Base-by-base conservation (phyloP, 2,797 vertebrate species). In the Helarctos malayanus region DNA sequence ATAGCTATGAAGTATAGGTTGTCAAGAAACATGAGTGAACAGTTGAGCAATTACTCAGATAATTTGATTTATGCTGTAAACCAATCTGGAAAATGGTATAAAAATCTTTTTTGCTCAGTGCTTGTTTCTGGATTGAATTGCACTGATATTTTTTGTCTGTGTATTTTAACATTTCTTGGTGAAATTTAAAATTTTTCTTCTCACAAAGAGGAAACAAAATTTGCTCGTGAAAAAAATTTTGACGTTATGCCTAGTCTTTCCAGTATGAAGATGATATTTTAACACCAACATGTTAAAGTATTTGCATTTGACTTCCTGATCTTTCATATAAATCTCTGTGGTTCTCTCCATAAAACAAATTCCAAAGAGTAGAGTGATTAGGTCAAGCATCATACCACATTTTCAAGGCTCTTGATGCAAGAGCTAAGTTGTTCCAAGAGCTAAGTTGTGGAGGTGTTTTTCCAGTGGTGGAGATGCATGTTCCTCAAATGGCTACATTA, bases 161-260 rank as follows among this genome's bases (percentile, higher is more conserved):
- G 27, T 79, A 45, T 41, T 52, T 91, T 84, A 91, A 80, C 21
- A 75, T 88, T 79, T 89, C 1, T 61, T 88, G 59, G 59, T 61
- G 49, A 61, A 57, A 63, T 73, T 82, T 12, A 65, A 94, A 92
- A 57, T 57, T 82, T 95, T 92, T 78, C n/a, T 68, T 83, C 41
- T 92, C 9, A 54, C 6, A 32, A 23, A 45, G 15, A 89, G 47
- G 38, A 96, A 63, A 85, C 16, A 96, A 63, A 80, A 25, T 87
- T 95, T 82, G 10, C n/a, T 71, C 38, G 35, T 61, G 41, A 83
- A 93, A 69, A 89, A 63, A 82, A 56, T 41, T 49, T 92, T 86
- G 16, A 89, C 13, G 5, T 82, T 86, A 59, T 35, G 21, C 21
- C 54, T 32, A 81, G 2, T 41, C n/a, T 95, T 93, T 82, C 57